Evolutionary conservation across 2,888 invertebrate genomes (phyloP).

Genomic region (Sipha maydis): DNA sequence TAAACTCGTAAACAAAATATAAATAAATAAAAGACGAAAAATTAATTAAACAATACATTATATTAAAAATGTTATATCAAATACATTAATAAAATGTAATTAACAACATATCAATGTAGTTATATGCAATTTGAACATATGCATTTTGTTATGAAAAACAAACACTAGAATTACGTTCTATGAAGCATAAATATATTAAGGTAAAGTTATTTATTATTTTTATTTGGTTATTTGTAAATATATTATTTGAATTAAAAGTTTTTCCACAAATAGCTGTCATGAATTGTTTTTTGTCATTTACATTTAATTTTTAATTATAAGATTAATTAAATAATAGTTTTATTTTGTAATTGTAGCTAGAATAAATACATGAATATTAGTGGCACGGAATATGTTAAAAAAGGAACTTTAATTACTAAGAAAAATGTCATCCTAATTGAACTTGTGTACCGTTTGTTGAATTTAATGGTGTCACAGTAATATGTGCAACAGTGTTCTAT

Average conservation of each 20-base stretch:
- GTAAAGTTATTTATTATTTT: neutral
- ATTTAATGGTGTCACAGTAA: neutral
- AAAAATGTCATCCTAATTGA: neutral
- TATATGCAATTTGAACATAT: neutral
- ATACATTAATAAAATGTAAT: conserved; percentile 24
- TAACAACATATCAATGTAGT: conserved; percentile 13
- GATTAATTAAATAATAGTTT: neutral
- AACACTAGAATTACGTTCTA: conserved; percentile 3
- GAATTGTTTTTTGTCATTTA: neutral
- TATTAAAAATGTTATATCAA: neutral
- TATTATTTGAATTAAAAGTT: neutral
- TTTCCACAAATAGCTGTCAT: neutral
- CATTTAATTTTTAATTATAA: neutral
- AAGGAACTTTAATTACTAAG: conserved; percentile 14
- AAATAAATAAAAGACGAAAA: conserved; percentile 47
- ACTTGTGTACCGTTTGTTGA: neutral
- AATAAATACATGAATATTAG: neutral
- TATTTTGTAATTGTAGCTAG: neutral
- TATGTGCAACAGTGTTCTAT: neutral
- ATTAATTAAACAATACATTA: conserved; percentile 36
- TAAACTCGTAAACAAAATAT: conserved; percentile 51
- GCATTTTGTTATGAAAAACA: neutral
- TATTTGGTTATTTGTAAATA: neutral
- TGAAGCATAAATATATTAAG: neutral
- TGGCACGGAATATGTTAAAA: conserved; percentile 29